A percentile compares a stretch with the other conserved stretches of the same genome.
Evolutionary conservation across 1,140 invertebrate genomes (phyloP).

Genomic region (Subanguina moxae): DNA sequence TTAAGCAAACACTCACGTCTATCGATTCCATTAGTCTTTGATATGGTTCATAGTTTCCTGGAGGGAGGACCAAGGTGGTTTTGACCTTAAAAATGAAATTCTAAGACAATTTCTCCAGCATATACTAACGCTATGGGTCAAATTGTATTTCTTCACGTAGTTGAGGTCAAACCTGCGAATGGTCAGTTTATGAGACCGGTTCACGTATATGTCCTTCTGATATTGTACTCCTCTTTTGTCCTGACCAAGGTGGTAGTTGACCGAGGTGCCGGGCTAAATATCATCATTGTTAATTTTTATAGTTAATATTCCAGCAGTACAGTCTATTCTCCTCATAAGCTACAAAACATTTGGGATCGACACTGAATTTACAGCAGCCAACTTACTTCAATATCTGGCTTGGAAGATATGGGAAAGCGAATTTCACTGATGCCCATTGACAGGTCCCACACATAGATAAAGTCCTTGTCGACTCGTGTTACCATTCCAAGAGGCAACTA

Average conservation of each 20-base stretch:
- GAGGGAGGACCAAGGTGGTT: background rate
- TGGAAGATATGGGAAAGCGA: too few species aligned
- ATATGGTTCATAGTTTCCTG: background rate
- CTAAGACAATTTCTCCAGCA: background rate
- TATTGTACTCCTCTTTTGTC: background rate
- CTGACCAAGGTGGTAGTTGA: background rate
- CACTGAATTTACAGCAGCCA: too few species aligned
- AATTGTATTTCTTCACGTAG: too few species aligned
- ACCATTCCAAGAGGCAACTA: background rate
- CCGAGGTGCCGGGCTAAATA: background rate
- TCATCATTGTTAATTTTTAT: background rate
- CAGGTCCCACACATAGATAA: background rate
- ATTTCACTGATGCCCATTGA: background rate
- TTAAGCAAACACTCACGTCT: too few species aligned
- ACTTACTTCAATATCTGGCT: too few species aligned
- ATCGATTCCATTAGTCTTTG: background rate
- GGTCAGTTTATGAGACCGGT: background rate
- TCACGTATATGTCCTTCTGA: background rate
- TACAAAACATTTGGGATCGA: too few species aligned
- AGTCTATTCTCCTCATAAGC: conserved; percentile 1
- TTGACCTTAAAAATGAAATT: background rate
- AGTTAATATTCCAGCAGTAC: background rate
- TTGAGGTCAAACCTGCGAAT: too few species aligned
- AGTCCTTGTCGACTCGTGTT: background rate
- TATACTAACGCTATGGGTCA: too few species aligned